Evolutionary conservation across 2,888 invertebrate genomes (phyloP).

Genomic region (Thereva unica): DNA sequence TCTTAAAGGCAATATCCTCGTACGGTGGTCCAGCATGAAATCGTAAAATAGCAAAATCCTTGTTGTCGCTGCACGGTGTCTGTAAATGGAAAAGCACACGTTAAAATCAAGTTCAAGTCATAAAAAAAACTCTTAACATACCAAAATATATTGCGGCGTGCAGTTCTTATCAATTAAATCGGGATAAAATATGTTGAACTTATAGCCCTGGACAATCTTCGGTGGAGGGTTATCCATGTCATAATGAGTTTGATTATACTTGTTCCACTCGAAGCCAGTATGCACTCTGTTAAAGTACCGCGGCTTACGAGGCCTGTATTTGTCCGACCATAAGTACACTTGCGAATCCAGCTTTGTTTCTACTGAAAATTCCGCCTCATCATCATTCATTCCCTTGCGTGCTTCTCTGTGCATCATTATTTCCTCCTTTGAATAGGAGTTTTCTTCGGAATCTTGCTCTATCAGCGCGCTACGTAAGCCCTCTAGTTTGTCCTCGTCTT

Average conservation of each 20-base stretch:
- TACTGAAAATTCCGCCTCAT: conserved; percentile 90
- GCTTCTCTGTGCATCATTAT: conserved; percentile 78
- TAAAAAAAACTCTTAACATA: conserved; percentile 56
- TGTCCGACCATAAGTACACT: conserved; percentile 88
- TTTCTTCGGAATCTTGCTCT: conserved; percentile 68
- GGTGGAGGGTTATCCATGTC: conserved; percentile 99
- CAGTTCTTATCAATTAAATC: conserved; percentile 92
- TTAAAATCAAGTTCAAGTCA: conserved; percentile 13
- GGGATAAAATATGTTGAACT: conserved; percentile 99
- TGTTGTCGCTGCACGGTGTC: conserved; percentile 89
- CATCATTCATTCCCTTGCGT: conserved; percentile 79
- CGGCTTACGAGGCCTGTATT: conserved; percentile 96
- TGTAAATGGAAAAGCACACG: conserved; percentile 50
- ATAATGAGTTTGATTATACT: conserved; percentile 99
- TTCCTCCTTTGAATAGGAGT: conserved; percentile 60
- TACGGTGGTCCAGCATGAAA: conserved; percentile 99
- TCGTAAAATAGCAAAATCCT: conserved; percentile 90
- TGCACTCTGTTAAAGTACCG: conserved; percentile 96
- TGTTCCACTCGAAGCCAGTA: conserved; percentile 99
- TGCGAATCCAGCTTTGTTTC: conserved; percentile 84
- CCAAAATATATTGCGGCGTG: conserved; percentile 92
- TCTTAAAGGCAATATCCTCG: conserved; percentile 98
- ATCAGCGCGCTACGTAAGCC: conserved; percentile 72
- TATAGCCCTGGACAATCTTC: conserved; percentile 99
- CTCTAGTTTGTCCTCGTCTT: conserved; percentile 75